phyloP scores from a whole-genome alignment of 53 echinoderm and acorn worm genomes.

The Henricia sp. region DNA sequence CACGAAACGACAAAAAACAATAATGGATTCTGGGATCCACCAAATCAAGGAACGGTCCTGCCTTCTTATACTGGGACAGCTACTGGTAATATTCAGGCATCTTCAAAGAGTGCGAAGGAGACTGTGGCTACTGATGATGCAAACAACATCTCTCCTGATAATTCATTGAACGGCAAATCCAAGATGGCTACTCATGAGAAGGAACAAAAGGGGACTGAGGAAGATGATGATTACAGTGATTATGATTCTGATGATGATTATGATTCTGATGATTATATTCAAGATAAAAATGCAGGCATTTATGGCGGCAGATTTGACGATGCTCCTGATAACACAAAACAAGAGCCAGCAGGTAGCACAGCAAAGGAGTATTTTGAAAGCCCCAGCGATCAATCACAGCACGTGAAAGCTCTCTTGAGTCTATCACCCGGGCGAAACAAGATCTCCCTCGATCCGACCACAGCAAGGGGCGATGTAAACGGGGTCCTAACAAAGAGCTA shows the following conservation, averaged over 20 bases:
- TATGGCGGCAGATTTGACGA: background rate
- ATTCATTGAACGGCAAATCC: background rate
- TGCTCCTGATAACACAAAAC: background rate
- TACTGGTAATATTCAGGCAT: too few relatives aligned
- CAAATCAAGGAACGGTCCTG: background rate
- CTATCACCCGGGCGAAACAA: conserved; percentile 16
- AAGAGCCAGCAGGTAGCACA: background rate
- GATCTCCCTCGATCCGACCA: background rate
- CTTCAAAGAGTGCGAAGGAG: background rate
- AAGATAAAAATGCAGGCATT: background rate
- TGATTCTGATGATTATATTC: background rate
- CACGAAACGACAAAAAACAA: background rate
- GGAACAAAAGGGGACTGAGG: background rate
- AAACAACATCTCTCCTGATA: too few relatives aligned
- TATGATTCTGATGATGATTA: background rate
- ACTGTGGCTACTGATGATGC: background rate
- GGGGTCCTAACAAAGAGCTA: background rate
- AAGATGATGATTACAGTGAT: background rate
- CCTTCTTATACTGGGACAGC: too few relatives aligned
- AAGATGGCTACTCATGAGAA: background rate
- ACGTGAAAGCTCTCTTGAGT: background rate
- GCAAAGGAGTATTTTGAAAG: background rate
- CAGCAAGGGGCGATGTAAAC: background rate
- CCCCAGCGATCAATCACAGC: background rate
- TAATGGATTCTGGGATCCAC: conserved; percentile 1